A percentile compares a stretch with the other conserved stretches of the same genome.
These are phyloP conservation scores for Serilophus lunatus DNA, from an alignment of 2,113 vertebrate species.

Conservation along the genomic window DNA sequence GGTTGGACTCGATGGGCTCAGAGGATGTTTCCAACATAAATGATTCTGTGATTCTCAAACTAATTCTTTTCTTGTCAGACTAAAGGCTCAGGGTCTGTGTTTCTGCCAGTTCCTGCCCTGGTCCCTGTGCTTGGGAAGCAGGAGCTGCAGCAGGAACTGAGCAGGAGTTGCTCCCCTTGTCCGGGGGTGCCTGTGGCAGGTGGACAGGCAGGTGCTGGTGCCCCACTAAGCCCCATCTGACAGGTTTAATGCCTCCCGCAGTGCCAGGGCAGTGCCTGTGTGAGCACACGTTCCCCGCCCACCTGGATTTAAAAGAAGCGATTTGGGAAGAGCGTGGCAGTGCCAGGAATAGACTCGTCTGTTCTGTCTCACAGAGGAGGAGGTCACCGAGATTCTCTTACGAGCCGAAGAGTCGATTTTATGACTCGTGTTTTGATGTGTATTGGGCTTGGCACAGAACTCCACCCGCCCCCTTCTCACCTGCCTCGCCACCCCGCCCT, in stretches of 20 bases:
- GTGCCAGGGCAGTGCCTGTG: fast-evolving
- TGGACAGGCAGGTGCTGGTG: background rate
- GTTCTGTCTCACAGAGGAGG: background rate
- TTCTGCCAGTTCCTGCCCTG: fast-evolving
- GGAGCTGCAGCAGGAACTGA: too few species aligned
- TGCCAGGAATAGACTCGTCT: background rate
- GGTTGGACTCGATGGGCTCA: background rate
- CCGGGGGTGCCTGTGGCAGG: background rate
- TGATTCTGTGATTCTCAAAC: background rate
- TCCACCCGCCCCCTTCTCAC: background rate
- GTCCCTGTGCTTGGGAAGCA: background rate
- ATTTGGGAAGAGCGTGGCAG: background rate
- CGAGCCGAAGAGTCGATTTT: background rate
- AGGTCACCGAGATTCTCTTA: background rate
- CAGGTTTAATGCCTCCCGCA: fast-evolving
- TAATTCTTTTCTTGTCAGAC: background rate
- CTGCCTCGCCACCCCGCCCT: background rate
- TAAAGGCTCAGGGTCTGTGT: background rate
- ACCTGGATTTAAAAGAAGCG: fast-evolving
- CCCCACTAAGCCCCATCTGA: fast-evolving
- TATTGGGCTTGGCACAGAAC: background rate
- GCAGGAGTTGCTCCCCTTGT: background rate
- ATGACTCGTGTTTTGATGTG: background rate
- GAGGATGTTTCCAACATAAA: background rate
- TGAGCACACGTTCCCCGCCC: fast-evolving